These are phyloP conservation scores for Tragelaphus eurycerus DNA, from an alignment of 2,797 vertebrate species.

Conservation along the genomic window DNA sequence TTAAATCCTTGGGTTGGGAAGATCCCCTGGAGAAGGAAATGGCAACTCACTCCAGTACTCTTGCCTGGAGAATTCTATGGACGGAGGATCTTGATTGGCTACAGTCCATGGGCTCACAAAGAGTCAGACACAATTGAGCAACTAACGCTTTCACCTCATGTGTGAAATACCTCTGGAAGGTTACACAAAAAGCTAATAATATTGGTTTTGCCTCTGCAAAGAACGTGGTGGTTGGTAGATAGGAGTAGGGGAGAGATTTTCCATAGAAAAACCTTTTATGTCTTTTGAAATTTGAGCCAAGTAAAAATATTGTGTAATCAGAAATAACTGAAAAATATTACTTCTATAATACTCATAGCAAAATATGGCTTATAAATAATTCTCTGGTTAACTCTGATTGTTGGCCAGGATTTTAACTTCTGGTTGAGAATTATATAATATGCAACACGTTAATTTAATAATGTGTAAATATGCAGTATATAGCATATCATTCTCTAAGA, in stretches of 20 bases:
- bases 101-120: not conserved
- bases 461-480: not conserved
- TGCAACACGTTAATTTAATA: not conserved
- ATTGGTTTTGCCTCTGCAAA: slow-evolving; percentile 4
- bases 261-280: not conserved
- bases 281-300: slow-evolving; percentile 43
- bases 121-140: not conserved
- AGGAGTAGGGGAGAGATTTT: not conserved
- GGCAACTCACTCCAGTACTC: not conserved
- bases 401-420: not conserved
- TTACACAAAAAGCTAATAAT: slow-evolving; percentile 4
- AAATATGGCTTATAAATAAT: slow-evolving; percentile 15
- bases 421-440: not conserved
- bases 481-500: not conserved
- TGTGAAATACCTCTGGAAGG: not conserved
- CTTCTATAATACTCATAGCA: not conserved
- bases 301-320: not conserved
- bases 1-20: not conserved
- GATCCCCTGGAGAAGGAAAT: not conserved
- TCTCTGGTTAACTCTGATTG: not conserved
- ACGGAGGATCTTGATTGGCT: not conserved
- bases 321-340: slow-evolving; percentile 20
- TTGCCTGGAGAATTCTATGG: not conserved
- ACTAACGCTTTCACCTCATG: not conserved
- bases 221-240: not conserved